Evolutionary conservation across 2,888 invertebrate species (phyloP).

Genomic region (Danaus chrysippus): DNA sequence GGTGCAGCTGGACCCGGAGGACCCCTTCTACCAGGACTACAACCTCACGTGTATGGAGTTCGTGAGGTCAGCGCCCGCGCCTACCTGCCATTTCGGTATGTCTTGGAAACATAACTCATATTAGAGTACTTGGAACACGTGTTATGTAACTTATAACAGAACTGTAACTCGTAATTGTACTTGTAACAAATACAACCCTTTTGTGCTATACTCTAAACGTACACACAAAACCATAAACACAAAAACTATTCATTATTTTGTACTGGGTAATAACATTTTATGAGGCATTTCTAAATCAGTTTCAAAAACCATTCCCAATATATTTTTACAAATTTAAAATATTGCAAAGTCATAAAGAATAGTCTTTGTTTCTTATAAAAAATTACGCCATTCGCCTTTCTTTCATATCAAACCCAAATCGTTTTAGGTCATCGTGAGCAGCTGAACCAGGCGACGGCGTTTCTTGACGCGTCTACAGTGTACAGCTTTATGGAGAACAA

Average conservation of each 20-base stretch:
- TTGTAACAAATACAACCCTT: too few species aligned
- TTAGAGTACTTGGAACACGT: background rate
- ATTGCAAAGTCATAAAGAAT: too few species aligned
- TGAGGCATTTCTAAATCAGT: too few species aligned
- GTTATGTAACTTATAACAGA: too few species aligned
- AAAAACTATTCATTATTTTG: too few species aligned
- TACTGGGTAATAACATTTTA: too few species aligned
- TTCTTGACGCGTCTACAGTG: conserved; percentile 90
- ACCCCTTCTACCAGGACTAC: conserved; percentile 83
- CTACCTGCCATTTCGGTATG: conserved; percentile 85
- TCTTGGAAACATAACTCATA: background rate
- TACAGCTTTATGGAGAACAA: conserved; percentile 83
- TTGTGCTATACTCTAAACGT: too few species aligned
- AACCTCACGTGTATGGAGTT: conserved; percentile 91
- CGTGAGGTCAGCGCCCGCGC: conserved; percentile 88
- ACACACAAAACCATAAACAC: too few species aligned
- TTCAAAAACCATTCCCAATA: too few species aligned
- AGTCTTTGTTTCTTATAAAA: too few species aligned
- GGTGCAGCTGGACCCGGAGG: conserved; percentile 81
- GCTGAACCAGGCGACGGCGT: conserved; percentile 90
- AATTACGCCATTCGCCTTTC: background rate
- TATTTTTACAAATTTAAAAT: too few species aligned
- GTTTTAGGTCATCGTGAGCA: conserved; percentile 86
- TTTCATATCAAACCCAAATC: background rate
- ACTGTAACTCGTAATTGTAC: too few species aligned